Percentiles rank a stretch among this genome's conserved stretches.
These are phyloP conservation scores for Dromococcyx pavoninus DNA, from an alignment of 2,797 vertebrate species.

Conservation along the genomic window DNA sequence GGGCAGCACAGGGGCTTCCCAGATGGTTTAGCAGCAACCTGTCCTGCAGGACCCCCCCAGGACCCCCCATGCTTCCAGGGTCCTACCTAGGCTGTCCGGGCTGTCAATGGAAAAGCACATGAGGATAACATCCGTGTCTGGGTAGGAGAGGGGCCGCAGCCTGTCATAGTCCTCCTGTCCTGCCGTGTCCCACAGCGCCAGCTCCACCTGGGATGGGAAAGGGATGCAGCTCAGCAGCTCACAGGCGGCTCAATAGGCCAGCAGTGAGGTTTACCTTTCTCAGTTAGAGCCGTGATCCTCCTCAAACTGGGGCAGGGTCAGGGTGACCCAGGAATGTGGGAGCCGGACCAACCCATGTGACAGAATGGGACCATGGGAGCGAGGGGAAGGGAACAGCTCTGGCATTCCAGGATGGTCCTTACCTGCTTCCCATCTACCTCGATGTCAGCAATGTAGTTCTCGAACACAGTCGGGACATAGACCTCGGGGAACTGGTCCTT, in stretches of 20 bases:
- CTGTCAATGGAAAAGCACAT: slow-evolving; percentile 99
- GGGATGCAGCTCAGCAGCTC: background rate
- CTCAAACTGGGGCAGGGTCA: background rate
- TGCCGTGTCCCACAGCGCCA: slow-evolving; percentile 96
- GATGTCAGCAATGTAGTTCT: slow-evolving; percentile 98
- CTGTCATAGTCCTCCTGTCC: slow-evolving; percentile 97
- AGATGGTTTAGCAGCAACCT: background rate
- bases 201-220: slow-evolving; percentile 86
- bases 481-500: slow-evolving; percentile 98
- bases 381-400: rapidly evolving
- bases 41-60: background rate
- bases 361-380: rapidly evolving
- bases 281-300: rapidly evolving
- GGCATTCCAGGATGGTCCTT: rapidly evolving
- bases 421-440: slow-evolving; percentile 98
- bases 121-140: slow-evolving; percentile 96
- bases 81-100: slow-evolving; percentile 93
- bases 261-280: background rate
- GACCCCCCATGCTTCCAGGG: rapidly evolving
- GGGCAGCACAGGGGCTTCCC: rapidly evolving
- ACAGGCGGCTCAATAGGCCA: background rate
- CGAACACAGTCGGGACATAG: slow-evolving; percentile 96
- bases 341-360: background rate
- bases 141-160: slow-evolving; percentile 94
- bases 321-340: background rate